Evolutionary conservation across 2,113 vertebrate species (phyloP), one percentile per base, ranked within the genome.

Genomic region (Raja brachyura): DNA sequence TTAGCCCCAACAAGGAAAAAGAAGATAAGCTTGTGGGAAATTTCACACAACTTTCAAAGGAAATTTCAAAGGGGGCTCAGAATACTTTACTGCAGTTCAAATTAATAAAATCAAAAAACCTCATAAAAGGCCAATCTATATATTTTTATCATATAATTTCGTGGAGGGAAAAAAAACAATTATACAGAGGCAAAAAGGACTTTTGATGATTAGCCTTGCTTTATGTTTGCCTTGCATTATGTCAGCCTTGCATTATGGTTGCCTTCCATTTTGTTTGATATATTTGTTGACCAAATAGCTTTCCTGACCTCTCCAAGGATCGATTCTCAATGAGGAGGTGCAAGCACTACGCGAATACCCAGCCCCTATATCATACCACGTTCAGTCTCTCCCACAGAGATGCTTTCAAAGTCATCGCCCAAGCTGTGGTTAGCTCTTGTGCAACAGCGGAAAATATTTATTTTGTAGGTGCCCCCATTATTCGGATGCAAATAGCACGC

Each of bases 401-500:
- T 33, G 66, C 33, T 20, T 92, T 92, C 63, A 92, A 10, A 48
- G 39, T 48, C 39, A 48, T 73, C 73, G 90, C 54, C 68, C 73
- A 54, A 5, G 66, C 33, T 92, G 66, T 74, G 33, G 68, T 73
- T 70, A 90, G 33, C 88, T 90, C 31, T 28, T 92, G 33, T 11
- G 68, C 90, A 92, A 9, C 39, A 74, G 31, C 5, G 68, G 68
- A 92, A 73, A 92, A 73, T 33, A 92, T 48, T 92, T 92, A 92
- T 73, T 92, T 73, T 92, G 33, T 33, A 92, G 68, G 18, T 92
- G 66, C 73, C 90, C 20, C 5, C 59, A 74, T 48, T 22, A 92
- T 92, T 73, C 48, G 68, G 73, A 92, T 92, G 68, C 90, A 92
- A 92, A 92, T 54, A 54, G 73, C 68, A 92, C 39, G 28, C 39